These are phyloP conservation scores for Manacus vitellinus DNA, from an alignment of 2,113 vertebrate genomes.

Conservation along the genomic window DNA sequence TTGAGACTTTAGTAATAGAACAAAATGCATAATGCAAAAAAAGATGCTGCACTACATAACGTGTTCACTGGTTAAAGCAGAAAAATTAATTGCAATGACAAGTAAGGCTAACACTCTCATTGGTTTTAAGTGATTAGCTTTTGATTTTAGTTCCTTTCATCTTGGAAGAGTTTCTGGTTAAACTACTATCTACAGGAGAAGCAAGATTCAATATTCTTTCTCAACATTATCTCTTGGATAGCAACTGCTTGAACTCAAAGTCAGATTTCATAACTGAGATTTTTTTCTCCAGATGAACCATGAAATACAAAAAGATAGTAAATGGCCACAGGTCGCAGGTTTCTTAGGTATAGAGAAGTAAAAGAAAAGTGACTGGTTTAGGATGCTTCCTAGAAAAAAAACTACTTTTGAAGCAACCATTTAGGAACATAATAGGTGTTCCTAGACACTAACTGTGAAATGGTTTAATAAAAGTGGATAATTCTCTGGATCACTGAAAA, in stretches of 20 bases:
- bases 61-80: background rate
- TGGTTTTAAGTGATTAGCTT: background rate
- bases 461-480: background rate
- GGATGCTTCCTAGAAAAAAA: background rate
- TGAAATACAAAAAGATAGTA: background rate
- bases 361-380: background rate
- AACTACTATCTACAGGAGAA: background rate
- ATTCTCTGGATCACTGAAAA: background rate
- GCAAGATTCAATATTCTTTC: background rate
- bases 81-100: background rate
- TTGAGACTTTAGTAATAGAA: background rate
- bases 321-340: background rate
- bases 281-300: background rate
- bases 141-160: background rate
- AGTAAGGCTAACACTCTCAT: background rate
- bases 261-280: background rate
- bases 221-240: background rate
- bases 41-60: background rate
- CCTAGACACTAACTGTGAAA: background rate
- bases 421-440: background rate
- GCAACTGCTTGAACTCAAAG: background rate
- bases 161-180: background rate
- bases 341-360: background rate
- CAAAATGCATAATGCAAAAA: background rate
- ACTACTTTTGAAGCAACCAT: rapidly evolving